A percentile compares a stretch with the other conserved stretches of the same genome.
These are phyloP conservation scores for Cephus cinctus DNA, from an alignment of 1,140 invertebrate species.

Conservation along the genomic window DNA sequence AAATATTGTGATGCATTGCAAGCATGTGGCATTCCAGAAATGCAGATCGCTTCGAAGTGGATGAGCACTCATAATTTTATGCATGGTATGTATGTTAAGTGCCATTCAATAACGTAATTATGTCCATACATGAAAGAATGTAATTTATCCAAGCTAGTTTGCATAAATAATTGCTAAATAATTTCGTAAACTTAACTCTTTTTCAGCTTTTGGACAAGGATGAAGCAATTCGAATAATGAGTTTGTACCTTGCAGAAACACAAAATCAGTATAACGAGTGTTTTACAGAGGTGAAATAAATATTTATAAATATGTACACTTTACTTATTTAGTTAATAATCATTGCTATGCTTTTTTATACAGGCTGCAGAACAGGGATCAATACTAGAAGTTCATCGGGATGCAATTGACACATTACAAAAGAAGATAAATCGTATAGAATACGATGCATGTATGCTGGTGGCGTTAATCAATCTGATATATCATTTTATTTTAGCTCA, in stretches of 20 bases:
- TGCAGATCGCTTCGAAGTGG: too few species aligned
- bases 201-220: slow-evolving; percentile 33
- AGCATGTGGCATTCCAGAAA: too few species aligned
- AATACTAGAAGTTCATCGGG: slow-evolving; percentile 42
- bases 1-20: too few species aligned
- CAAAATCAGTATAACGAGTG: slow-evolving; percentile 47
- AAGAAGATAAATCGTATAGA: slow-evolving; percentile 34
- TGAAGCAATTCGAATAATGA: slow-evolving; percentile 37
- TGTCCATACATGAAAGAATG: background rate
- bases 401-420: slow-evolving; percentile 36
- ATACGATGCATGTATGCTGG: slow-evolving; percentile 28
- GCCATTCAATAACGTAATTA: background rate
- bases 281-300: slow-evolving; percentile 41
- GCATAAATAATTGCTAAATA: too few species aligned
- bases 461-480: slow-evolving; percentile 33
- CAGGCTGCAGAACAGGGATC: slow-evolving; percentile 45
- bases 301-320: slow-evolving; percentile 5
- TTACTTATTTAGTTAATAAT: slow-evolving; percentile 7
- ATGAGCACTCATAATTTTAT: too few species aligned
- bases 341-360: slow-evolving; percentile 12
- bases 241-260: slow-evolving; percentile 38
- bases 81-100: slow-evolving; percentile 14
- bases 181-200: too few species aligned
- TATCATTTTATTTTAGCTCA: slow-evolving; percentile 39
- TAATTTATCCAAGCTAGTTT: too few species aligned